Percentiles rank a stretch among this genome's conserved stretches.
phyloP scores from a whole-genome alignment of 1,140 invertebrate genomes.

The Hydropsyche tenuis region DNA sequence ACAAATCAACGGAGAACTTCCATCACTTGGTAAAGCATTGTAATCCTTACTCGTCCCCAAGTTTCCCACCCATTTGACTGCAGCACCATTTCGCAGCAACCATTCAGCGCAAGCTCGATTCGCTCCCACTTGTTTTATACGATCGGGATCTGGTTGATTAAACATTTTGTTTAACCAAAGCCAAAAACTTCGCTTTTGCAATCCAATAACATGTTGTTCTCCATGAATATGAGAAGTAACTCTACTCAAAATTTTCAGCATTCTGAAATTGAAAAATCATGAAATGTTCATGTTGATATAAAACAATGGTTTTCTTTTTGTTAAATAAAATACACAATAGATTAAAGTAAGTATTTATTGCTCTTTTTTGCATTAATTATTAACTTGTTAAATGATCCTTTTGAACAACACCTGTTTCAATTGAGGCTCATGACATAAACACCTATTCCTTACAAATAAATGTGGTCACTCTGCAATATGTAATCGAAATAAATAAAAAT shows the following conservation, averaged over 20 bases:
- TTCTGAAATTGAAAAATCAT: background rate
- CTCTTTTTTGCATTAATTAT: too few relatives aligned
- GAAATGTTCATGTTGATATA: too few relatives aligned
- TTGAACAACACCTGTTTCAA: too few relatives aligned
- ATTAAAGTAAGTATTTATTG: too few relatives aligned
- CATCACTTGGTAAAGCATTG: constrained; percentile 68
- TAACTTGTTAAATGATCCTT: too few relatives aligned
- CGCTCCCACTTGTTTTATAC: constrained; percentile 78
- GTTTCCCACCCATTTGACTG: constrained; percentile 70
- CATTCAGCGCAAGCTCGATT: constrained; percentile 91
- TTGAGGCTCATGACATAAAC: too few relatives aligned
- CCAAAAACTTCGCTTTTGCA: constrained; percentile 54
- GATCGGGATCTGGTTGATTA: constrained; percentile 69
- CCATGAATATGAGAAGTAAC: too few relatives aligned
- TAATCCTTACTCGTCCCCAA: constrained; percentile 70
- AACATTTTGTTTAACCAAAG: constrained; percentile 66
- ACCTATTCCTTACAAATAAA: too few relatives aligned
- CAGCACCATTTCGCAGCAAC: constrained; percentile 82
- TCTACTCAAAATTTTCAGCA: background rate
- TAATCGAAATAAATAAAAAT: too few relatives aligned
- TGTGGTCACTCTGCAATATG: too few relatives aligned
- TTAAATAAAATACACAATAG: too few relatives aligned
- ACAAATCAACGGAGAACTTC: constrained; percentile 63
- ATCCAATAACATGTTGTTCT: background rate
- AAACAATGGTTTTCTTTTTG: too few relatives aligned